Percentiles rank a stretch among this genome's conserved stretches.
Conservation (phyloP, 2,797 vertebrate genomes). For the Nasua narica region DNA sequence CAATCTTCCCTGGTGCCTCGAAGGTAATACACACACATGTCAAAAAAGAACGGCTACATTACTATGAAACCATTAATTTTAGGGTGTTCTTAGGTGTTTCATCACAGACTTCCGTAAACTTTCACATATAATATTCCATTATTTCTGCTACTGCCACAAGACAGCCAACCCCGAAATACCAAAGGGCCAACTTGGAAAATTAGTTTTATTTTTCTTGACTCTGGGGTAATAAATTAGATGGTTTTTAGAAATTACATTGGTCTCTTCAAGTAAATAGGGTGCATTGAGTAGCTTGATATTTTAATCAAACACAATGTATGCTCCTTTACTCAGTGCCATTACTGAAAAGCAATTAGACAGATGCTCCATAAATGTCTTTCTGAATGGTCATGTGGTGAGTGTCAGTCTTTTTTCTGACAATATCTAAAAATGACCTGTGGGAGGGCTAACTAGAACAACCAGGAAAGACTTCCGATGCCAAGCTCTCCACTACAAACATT, state of each 20-base stretch:
- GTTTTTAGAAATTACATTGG: slow-evolving; percentile 25
- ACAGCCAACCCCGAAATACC: slow-evolving; percentile 23
- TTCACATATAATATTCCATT: slow-evolving; percentile 33
- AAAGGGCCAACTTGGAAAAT: slow-evolving; percentile 40
- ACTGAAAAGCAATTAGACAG: neutral
- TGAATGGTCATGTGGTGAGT: neutral
- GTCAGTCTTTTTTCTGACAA: slow-evolving; percentile 44
- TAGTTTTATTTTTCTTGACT: slow-evolving; percentile 14
- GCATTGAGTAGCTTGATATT: slow-evolving; percentile 23
- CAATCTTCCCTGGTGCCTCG: neutral
- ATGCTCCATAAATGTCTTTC: neutral
- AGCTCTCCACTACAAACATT: slow-evolving; percentile 53
- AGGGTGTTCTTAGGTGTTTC: slow-evolving; percentile 17
- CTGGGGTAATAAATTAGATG: neutral
- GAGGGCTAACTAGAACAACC: slow-evolving; percentile 54
- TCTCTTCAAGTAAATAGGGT: slow-evolving; percentile 2
- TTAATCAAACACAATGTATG: neutral
- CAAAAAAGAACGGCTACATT: neutral
- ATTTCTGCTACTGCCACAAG: neutral
- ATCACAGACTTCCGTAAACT: slow-evolving; percentile 35
- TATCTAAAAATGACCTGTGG: slow-evolving; percentile 26
- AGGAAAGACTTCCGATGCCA: slow-evolving; percentile 53
- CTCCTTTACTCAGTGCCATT: neutral
- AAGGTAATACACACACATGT: neutral
- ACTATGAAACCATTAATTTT: slow-evolving; percentile 30